These are phyloP conservation scores for Oryzaephilus surinamensis DNA, from an alignment of 1,140 invertebrate species.

Conservation along the genomic window DNA sequence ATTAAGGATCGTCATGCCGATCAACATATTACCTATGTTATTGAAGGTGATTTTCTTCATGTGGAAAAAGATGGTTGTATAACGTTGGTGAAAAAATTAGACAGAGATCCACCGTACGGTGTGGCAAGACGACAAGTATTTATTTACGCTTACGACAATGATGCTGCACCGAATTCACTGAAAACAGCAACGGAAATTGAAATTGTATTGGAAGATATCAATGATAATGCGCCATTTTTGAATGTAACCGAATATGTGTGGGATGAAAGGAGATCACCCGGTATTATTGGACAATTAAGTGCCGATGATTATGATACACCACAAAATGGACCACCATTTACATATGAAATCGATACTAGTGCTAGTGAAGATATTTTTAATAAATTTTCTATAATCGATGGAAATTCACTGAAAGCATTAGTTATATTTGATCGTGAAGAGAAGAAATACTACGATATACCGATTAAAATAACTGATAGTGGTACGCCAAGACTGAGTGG, in stretches of 20 bases:
- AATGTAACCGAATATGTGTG: constrained; percentile 69
- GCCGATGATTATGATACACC: constrained; percentile 70
- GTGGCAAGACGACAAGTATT: constrained; percentile 72
- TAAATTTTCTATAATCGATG: constrained; percentile 47
- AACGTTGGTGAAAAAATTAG: constrained; percentile 62
- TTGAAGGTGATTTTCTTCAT: constrained; percentile 60
- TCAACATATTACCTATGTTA: constrained; percentile 66
- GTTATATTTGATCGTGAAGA: constrained; percentile 81
- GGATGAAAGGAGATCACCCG: constrained; percentile 63
- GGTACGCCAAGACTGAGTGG: constrained; percentile 60
- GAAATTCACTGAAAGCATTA: constrained; percentile 42
- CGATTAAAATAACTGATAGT: constrained; percentile 77
- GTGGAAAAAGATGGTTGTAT: constrained; percentile 63
- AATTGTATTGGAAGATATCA: constrained; percentile 71
- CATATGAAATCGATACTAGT: constrained; percentile 54
- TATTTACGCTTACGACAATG: constrained; percentile 73
- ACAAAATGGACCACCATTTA: constrained; percentile 73
- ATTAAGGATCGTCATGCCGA: constrained; percentile 59
- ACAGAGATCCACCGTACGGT: constrained; percentile 77
- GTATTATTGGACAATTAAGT: constrained; percentile 55
- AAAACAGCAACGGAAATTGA: constrained; percentile 55
- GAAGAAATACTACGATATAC: constrained; percentile 74
- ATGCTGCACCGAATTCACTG: constrained; percentile 50
- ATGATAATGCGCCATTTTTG: constrained; percentile 81
- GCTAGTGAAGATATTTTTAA: constrained; percentile 54